phyloP scores from a whole-genome alignment of 2,113 vertebrate species.

The Triplophysa siluroides region DNA sequence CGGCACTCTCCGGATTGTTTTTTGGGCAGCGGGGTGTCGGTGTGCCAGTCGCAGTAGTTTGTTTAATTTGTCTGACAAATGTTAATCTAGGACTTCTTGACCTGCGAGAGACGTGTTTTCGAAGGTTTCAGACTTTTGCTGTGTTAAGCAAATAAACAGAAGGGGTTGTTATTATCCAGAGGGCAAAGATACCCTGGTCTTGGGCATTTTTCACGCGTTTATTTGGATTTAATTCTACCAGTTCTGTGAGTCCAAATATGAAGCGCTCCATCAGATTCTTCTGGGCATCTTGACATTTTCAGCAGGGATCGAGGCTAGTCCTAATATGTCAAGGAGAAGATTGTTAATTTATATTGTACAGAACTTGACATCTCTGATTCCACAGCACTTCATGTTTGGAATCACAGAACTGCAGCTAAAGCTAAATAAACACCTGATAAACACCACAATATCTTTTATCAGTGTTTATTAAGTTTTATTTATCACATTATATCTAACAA shows the following conservation, averaged over 20 bases:
- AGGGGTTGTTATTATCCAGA: slow-evolving; percentile 3
- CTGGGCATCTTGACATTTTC: background rate
- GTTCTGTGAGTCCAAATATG: background rate
- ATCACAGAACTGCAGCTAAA: too few relatives aligned
- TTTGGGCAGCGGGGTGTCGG: slow-evolving; percentile 26
- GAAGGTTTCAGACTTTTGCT: slow-evolving; percentile 4
- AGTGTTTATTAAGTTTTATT: too few relatives aligned
- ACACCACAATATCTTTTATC: too few relatives aligned
- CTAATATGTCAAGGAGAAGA: too few relatives aligned
- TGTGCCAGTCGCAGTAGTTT: background rate
- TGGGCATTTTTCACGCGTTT: background rate
- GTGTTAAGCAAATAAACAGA: background rate
- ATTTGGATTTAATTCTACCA: slow-evolving; percentile 4
- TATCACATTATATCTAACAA: too few relatives aligned
- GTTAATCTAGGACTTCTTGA: slow-evolving; percentile 37
- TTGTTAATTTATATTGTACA: too few relatives aligned
- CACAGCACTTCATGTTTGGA: too few relatives aligned
- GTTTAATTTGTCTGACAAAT: slow-evolving; percentile 38
- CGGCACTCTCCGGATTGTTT: slow-evolving; percentile 1
- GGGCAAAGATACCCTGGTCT: background rate
- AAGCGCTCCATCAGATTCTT: slow-evolving; percentile 6
- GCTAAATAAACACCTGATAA: too few relatives aligned
- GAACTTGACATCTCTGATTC: too few relatives aligned
- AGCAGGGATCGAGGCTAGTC: too few relatives aligned
- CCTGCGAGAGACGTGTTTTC: slow-evolving; percentile 1